These are phyloP conservation scores for Aricia agestis DNA, from an alignment of 1,140 invertebrate genomes.

Conservation along the genomic window DNA sequence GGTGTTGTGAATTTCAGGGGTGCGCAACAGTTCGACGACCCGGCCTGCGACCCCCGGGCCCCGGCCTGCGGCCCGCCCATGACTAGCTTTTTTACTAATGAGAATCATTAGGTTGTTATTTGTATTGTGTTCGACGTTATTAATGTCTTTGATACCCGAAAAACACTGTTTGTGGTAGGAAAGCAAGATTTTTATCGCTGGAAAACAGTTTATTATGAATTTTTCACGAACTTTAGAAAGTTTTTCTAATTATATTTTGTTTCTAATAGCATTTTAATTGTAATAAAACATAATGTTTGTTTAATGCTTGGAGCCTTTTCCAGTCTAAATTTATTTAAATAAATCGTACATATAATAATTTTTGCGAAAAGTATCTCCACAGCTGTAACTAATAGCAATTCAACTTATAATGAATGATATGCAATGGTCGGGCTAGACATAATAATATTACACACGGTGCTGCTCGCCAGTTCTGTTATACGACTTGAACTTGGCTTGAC, in stretches of 20 bases:
- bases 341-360: too few species aligned
- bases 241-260: not conserved
- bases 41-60: not conserved
- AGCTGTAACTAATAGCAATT: too few species aligned
- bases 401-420: too few species aligned
- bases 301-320: too few species aligned
- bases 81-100: slow-evolving; percentile 16
- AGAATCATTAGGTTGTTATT: slow-evolving; percentile 10
- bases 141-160: not conserved
- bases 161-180: not conserved
- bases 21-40: not conserved
- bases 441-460: too few species aligned
- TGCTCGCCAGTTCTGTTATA: too few species aligned
- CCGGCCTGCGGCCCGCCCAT: not conserved
- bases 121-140: not conserved
- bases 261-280: too few species aligned
- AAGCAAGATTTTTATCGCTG: not conserved
- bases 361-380: too few species aligned
- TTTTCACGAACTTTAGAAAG: not conserved
- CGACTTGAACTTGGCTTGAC: too few species aligned
- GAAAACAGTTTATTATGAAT: not conserved
- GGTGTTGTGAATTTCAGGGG: slow-evolving; percentile 6
- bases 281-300: too few species aligned
- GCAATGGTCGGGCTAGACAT: too few species aligned
- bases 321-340: too few species aligned